Base-by-base conservation (phyloP, 2,888 invertebrate species). In the Plemyria rubiginata region DNA sequence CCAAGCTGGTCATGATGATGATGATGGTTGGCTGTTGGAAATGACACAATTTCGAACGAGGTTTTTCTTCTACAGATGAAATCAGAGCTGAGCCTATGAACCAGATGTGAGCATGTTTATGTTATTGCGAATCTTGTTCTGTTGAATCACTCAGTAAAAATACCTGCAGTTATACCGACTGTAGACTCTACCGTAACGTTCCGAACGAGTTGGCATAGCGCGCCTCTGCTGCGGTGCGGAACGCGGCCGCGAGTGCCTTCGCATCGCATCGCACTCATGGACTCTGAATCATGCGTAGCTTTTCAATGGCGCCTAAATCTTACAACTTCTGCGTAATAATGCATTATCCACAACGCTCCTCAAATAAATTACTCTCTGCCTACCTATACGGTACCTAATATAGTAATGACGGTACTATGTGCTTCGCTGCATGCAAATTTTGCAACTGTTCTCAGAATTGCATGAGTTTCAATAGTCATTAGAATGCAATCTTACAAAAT, bases 171-270 rank as follows among this genome's bases (percentile, higher is more conserved):
- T 52, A 60, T 22, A 22, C n/a, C n/a, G n/a, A n/a, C 54, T 38
- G 56, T 56, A 55, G 45, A 56, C 45, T 40, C 55, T 52, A 57
- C 62, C 57, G 57, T 62, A 62, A 57, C 62, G 70, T 70, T 70
- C 70, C 68, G 66, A 65, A 63, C 63, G 70, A 68, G 61, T 65
- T 65, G 66, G 49, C 65, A 57, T 53, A 57, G 54, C 62, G 67
- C 62, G 55, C 64, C 61, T 53, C 56, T 48, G 12, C 67, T 52
- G 36, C 66, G 50, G 61, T 54, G 68, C 70, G 66, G 67, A 66
- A 65, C 71, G 68, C 65, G 70, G 68, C 66, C 71, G 67, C 62
- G 53, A 54, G 8, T 45, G 45, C 45, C 45, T 52, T 28, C 28
- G 46, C 57, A 15, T n/a, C n/a, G n/a, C n/a, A n/a, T 8, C 7